Evolutionary conservation across 2,888 invertebrate genomes (phyloP).

Genomic region (Sinelater perroti): DNA sequence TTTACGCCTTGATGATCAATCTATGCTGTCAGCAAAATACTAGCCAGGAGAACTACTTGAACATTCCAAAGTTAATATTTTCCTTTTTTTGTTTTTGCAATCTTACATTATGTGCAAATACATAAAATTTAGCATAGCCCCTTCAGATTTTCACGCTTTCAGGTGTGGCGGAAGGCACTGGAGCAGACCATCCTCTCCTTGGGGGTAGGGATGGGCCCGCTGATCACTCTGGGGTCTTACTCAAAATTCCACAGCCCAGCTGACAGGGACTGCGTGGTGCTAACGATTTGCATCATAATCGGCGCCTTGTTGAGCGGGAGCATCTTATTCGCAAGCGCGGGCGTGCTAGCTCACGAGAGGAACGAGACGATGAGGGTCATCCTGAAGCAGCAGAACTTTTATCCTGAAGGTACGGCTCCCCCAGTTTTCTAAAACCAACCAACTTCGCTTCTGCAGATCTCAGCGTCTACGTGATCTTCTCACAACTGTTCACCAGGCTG

Average conservation of each 20-base stretch:
- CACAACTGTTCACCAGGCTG: slow-evolving; percentile 32
- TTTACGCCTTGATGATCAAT: too few relatives aligned
- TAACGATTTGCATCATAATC: slow-evolving; percentile 30
- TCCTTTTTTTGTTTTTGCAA: too few relatives aligned
- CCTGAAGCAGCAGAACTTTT: slow-evolving; percentile 8
- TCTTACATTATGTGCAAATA: too few relatives aligned
- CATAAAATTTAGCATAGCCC: too few relatives aligned
- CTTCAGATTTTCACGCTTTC: too few relatives aligned
- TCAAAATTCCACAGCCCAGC: slow-evolving; percentile 39
- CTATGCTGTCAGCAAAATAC: too few relatives aligned
- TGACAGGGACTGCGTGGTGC: slow-evolving; percentile 32
- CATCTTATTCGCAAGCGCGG: slow-evolving; percentile 37
- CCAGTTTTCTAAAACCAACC: not conserved
- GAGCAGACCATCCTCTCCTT: slow-evolving; percentile 40
- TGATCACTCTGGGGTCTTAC: slow-evolving; percentile 41
- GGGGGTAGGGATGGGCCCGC: slow-evolving; percentile 44
- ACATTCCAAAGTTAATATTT: too few relatives aligned
- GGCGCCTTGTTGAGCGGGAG: slow-evolving; percentile 33
- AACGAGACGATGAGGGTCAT: slow-evolving; percentile 25
- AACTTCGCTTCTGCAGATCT: slow-evolving; percentile 13
- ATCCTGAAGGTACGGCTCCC: slow-evolving; percentile 14
- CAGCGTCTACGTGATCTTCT: slow-evolving; percentile 26
- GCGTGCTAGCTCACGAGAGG: slow-evolving; percentile 34
- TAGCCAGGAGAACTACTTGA: too few relatives aligned
- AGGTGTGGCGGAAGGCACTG: slow-evolving; percentile 40